phyloP scores from a whole-genome alignment of 1,140 invertebrate genomes.

The Halesus radiatus region DNA sequence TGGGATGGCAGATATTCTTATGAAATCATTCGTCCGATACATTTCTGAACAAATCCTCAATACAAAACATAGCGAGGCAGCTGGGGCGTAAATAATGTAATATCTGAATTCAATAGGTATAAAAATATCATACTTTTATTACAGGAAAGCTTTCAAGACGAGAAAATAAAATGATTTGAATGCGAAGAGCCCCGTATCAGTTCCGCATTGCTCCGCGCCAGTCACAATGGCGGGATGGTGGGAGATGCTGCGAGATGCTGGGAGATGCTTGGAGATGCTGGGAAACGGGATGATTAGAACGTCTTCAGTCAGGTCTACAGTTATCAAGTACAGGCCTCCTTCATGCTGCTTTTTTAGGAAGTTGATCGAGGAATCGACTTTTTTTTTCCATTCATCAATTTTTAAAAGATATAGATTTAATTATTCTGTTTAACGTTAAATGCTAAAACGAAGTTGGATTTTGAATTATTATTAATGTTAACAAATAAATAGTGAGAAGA shows the following conservation, averaged over 20 bases:
- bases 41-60: slow-evolving; percentile 33
- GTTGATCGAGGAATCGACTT: no score
- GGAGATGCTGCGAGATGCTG: neutral
- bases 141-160: slow-evolving; percentile 23
- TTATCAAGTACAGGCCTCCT: no score
- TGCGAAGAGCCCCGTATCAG: slow-evolving; percentile 24
- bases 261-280: no score
- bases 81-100: slow-evolving; percentile 35
- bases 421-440: no score
- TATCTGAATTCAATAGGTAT: slow-evolving; percentile 28
- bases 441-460: no score
- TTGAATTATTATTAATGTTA: no score
- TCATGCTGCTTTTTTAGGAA: no score
- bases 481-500: no score
- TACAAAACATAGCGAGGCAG: slow-evolving; percentile 3
- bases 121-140: slow-evolving; percentile 42
- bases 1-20: slow-evolving; percentile 6
- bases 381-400: no score
- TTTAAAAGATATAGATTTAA: no score
- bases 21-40: slow-evolving; percentile 35
- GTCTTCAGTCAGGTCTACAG: no score
- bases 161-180: slow-evolving; percentile 33
- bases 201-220: neutral
- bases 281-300: neutral
- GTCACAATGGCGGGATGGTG: slow-evolving; percentile 1